Base-by-base conservation (phyloP, 2,113 vertebrate genomes). In the Semnornis frantzii region DNA sequence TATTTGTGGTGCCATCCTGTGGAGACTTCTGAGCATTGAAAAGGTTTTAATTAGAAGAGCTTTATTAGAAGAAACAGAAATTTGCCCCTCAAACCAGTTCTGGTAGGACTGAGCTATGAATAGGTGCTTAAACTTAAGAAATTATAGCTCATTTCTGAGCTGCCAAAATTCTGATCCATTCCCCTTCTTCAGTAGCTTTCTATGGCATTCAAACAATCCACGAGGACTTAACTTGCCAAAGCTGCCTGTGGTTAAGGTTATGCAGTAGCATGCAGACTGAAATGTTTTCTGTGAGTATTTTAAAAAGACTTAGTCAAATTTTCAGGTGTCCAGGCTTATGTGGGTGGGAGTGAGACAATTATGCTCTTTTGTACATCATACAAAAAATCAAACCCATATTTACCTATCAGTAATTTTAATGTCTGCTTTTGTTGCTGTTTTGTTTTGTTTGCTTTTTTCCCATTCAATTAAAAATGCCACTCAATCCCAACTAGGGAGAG, bases 1-100 rank as follows among this genome's bases (percentile, higher is more conserved):
- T 93, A 86, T 96, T 92, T 87, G 59, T 82, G 59, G 60, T 94
- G 89, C 91, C 92, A 92, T 63, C 92, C 90, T 82, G 94, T 95
- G 93, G 96, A 71, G 44, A 82, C 25, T 85, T 79, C 42, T 33
- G 34, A 76, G 55, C 87, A 74, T 7, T 89, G 81, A 89, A 73
- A 21, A 82, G 34, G 23, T 37, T 42, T 82, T 28, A 65, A 60
- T 30, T 85, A 31, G 68, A 57, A 63, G 23, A 60, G 15, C 5
- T 75, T 27, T 39, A 21, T 34, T 30, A 33, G 10, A 75, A 31
- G 37, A 31, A 79, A 59, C 12, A n/a, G 70, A 71, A 69, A 11
- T 4, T 66, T 78, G 63, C 5, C 6, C 30, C 18, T 8, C 31
- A 65, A 46, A 69, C 10, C 30, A 76, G 19, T 18, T 5, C 21